Evolutionary conservation across 2,113 vertebrate species (phyloP).

Genomic region (Ictalurus punctatus): DNA sequence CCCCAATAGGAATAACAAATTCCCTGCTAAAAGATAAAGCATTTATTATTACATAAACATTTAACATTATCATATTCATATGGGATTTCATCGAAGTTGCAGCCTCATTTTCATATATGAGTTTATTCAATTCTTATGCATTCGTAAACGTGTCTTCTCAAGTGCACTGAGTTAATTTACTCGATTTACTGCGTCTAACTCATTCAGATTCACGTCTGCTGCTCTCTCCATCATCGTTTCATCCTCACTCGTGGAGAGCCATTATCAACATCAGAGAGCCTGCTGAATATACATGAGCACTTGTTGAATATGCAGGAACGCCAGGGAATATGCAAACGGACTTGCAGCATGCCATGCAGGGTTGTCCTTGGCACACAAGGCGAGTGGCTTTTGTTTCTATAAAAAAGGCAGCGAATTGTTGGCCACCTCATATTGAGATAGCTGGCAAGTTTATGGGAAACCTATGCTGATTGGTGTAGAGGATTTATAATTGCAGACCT

Average conservation of each 20-base stretch:
- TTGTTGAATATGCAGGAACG: conserved; percentile 50
- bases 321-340: conserved; percentile 59
- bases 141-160: neutral
- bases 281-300: conserved; percentile 69
- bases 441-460: neutral
- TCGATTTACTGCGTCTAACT: conserved; percentile 21
- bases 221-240: conserved; percentile 58
- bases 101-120: neutral
- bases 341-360: conserved; percentile 31
- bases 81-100: neutral
- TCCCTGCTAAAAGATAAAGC: neutral
- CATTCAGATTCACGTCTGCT: conserved; percentile 23
- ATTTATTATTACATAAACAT: neutral
- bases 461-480: neutral
- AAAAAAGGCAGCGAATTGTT: neutral
- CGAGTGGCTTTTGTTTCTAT: conserved; percentile 2
- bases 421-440: neutral
- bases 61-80: neutral
- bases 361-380: neutral
- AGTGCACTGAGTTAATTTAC: conserved; percentile 25
- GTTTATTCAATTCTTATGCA: conserved; percentile 6
- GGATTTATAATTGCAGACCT: neutral
- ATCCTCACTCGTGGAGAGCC: conserved; percentile 67
- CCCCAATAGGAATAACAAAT: neutral
- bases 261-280: conserved; percentile 68